Base-by-base conservation (phyloP, 1,140 invertebrate genomes). In the Tetramorium parvispinum region DNA sequence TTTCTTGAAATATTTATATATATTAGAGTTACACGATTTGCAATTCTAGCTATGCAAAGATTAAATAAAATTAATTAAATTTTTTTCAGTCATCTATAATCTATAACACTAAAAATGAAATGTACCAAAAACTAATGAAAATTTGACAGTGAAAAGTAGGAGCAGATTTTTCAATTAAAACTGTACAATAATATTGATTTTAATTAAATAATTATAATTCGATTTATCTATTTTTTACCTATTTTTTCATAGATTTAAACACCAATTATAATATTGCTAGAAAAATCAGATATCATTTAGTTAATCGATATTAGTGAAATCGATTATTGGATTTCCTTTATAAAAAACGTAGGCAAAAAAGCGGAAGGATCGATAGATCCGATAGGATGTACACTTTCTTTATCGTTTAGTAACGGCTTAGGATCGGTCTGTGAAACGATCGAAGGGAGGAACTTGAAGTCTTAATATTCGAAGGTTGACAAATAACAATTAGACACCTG, bases 401-500 rank as follows among this genome's bases (percentile, higher is more conserved):
- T 55, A 46, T 73, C 32, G 24, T n/a, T 13, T 83, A 83, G 75
- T 83, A 85, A 77, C 24, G 40, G 10, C 43, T n/a, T n/a, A 16
- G 32, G 46, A 32, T 37, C 4, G 46, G 27, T 71, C 75, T 85
- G 66, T 21, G 55, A 79, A 75, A 8, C 70, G 63, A 87, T 89
- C 65, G 24, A 57, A 43, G 21, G 8, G 8, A 43, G 49, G 32
- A 13, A 73, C 40, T 46, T 77, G 76, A 89, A 57, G 27, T 61
- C 57, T 73, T 70, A 79, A 91, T 88, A 66, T 87, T 90, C 55
- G 86, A 87, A 63, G 71, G 83, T 91, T 57, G 83, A 88, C 78
- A 88, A 88, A 88, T 87, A 91, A 90, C 63, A 85, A 91, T 87
- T 86, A 88, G 77, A 32, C 91, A 91, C 90, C 90, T 91, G 91